Base-by-base conservation (phyloP, 2,888 invertebrate genomes). In the Eupithecia tripunctaria region DNA sequence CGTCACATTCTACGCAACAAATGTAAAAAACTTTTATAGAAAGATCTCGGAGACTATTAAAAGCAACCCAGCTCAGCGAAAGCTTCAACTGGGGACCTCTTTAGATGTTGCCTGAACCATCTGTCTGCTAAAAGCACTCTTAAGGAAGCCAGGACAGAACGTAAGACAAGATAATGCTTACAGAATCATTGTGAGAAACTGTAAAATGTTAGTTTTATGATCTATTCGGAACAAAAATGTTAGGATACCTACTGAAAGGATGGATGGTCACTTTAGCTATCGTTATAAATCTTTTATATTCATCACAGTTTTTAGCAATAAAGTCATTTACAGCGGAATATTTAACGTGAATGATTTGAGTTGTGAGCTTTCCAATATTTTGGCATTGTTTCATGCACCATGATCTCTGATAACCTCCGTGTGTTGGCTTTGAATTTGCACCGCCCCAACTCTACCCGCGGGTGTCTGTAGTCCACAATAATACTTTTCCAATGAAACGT, bases 141-240 rank as follows among this genome's bases (percentile, higher is more conserved):
- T 63, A 32, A 64, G 64, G 32, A 64, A 29, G 47, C 43, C n/a
- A 69, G 47, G 62, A 32, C 64, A 63, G 64, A 63, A 56, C 56
- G 25, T 64, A 36, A 64, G 36, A 36, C 47, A 70, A 15, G 63
- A 29, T 60, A 29, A 60, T 60, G 29, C 18, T 60, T 60, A 18
- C 21, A 60, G 56, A 25, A 56, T 29, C 8, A 8, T 60, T 60
- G 60, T 27, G 5, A 60, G 59, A 59, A 29, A 27, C 14, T 27
- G 27, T 18, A 60, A 59, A 27, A 59, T 27, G 15, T 56, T 25
- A 14, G 56, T 56, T 14, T 25, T 12, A 56, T 4, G 56, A 3
- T 51, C 25, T 25, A 4, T 25, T 25, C n/a, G 21, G 21, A n/a
- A 1, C 21, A 51, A 3, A 1, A 14, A 25, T 25, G 56, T 4